Percentiles rank a stretch among this genome's conserved stretches.
Evolutionary conservation across 2,113 vertebrate species (phyloP).

Genomic region (Ptychochromis oligacanthus): DNA sequence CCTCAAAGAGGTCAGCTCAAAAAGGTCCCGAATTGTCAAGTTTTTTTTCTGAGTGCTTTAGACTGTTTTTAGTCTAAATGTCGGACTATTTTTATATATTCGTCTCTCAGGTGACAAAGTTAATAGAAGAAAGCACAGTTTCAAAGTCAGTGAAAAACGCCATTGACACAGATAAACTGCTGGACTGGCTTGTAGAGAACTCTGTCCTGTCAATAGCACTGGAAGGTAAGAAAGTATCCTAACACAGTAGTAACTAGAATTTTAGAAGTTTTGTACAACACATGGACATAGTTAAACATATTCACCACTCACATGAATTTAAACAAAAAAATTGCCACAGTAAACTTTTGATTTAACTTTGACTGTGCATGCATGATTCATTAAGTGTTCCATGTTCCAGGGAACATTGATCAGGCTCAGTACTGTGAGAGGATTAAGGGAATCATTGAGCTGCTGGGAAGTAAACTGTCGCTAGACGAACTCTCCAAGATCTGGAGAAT

Average conservation of each 20-base stretch:
- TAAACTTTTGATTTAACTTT: not conserved
- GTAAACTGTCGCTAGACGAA: constrained; percentile 96
- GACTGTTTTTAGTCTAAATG: not conserved
- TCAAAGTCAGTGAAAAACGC: constrained; percentile 98
- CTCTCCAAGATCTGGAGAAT: constrained; percentile 99
- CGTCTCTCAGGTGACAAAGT: constrained; percentile 90
- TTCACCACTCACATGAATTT: not conserved
- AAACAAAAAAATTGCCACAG: not conserved
- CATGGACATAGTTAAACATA: not conserved
- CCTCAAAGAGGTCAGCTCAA: constrained; percentile 92
- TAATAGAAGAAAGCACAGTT: constrained; percentile 98
- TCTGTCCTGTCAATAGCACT: constrained; percentile 97
- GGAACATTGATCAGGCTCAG: constrained; percentile 98
- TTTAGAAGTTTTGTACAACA: not conserved
- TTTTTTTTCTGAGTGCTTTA: not conserved
- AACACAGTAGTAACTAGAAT: not conserved
- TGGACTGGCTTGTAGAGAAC: constrained; percentile 98
- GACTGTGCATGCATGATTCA: not conserved
- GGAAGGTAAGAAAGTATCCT: constrained; percentile 84
- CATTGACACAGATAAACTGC: constrained; percentile 93
- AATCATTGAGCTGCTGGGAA: constrained; percentile 98
- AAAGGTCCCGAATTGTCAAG: not conserved
- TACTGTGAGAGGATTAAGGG: constrained; percentile 99
- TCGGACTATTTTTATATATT: not conserved
- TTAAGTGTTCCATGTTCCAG: constrained; percentile 70